These are phyloP conservation scores for Tokudaia muenninki DNA, from an alignment of 2,797 vertebrate species.

Conservation along the genomic window DNA sequence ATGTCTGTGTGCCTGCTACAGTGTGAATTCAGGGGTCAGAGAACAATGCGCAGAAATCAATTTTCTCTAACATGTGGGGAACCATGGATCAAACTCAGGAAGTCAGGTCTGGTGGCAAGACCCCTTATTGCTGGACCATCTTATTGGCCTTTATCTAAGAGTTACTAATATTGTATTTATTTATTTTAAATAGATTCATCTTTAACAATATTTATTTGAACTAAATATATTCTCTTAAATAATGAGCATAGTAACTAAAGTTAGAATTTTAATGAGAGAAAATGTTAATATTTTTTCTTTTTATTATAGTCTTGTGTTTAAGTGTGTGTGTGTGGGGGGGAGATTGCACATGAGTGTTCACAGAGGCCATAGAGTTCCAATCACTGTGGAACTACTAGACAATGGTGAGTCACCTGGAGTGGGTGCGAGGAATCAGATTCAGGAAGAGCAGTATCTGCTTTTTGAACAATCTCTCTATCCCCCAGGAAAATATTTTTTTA, in stretches of 20 bases:
- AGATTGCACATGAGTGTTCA: neutral
- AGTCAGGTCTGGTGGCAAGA: neutral
- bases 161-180: neutral
- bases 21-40: neutral
- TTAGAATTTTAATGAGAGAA: neutral
- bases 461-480: neutral
- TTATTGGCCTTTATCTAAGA: neutral
- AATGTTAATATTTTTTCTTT: neutral
- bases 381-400: neutral
- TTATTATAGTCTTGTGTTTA: neutral
- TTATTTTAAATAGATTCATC: constrained; percentile 6
- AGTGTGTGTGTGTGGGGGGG: neutral
- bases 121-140: neutral
- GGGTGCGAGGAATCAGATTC: neutral
- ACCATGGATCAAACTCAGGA: neutral
- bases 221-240: constrained; percentile 35
- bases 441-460: neutral
- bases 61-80: neutral
- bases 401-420: neutral
- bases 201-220: constrained; percentile 56
- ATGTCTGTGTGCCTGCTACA: neutral
- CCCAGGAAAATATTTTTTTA: neutral
- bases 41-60: neutral
- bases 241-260: neutral
- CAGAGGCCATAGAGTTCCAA: neutral